Percentiles rank a stretch among this genome's conserved stretches.
These are phyloP conservation scores for Neomorphus geoffroyi DNA, from an alignment of 2,797 vertebrate genomes.

Conservation along the genomic window DNA sequence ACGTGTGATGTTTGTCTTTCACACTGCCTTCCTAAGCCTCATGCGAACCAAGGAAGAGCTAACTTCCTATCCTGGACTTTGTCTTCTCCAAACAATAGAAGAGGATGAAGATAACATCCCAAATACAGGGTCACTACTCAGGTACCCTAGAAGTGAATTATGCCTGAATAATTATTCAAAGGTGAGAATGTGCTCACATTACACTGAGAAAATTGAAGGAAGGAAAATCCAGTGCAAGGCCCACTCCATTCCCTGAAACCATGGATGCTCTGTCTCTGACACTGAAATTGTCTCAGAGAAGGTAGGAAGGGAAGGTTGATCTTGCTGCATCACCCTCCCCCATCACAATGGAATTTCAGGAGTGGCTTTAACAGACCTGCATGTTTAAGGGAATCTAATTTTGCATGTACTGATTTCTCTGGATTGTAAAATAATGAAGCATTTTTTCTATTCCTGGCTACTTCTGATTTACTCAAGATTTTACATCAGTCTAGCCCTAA, in stretches of 20 bases:
- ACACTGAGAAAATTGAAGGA: not conserved
- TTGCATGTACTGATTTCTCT: constrained; percentile 35
- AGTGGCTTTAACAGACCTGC: constrained; percentile 38
- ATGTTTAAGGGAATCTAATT: constrained; percentile 40
- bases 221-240: not conserved
- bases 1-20: not conserved
- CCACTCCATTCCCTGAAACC: not conserved
- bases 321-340: not conserved
- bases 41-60: not conserved
- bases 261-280: not conserved
- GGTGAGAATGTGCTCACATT: not conserved
- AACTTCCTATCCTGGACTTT: not conserved
- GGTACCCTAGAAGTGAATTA: not conserved
- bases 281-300: not conserved
- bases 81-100: not conserved
- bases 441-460: constrained; percentile 40
- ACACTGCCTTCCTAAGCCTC: not conserved
- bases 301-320: not conserved
- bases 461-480: constrained; percentile 12
- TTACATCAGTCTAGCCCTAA: constrained; percentile 16
- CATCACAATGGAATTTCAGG: not conserved
- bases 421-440: constrained; percentile 40
- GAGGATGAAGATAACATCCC: not conserved
- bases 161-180: not conserved
- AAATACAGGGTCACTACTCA: not conserved